A percentile compares a stretch with the other conserved stretches of the same genome.
Conservation (phyloP, 2,797 vertebrate genomes). For the Ceryle rudis region DNA sequence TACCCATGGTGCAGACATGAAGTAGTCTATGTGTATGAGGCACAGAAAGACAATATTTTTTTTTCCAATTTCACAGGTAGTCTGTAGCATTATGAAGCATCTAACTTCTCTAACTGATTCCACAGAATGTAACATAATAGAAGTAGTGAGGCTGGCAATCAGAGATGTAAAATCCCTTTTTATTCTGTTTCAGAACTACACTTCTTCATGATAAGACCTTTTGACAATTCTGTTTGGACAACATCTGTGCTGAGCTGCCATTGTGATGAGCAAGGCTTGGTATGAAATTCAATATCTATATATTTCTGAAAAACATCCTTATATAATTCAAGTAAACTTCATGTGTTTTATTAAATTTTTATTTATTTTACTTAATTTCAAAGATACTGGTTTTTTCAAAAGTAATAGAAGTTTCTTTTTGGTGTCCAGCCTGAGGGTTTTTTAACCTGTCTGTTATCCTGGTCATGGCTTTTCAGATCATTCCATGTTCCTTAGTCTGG, state of each 20-base stretch:
- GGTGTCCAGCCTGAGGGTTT: background rate
- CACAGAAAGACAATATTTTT: background rate
- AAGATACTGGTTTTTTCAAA: background rate
- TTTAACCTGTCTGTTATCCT: background rate
- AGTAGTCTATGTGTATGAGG: background rate
- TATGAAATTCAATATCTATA: background rate
- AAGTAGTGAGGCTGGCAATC: background rate
- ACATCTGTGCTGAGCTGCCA: background rate
- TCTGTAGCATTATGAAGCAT: background rate
- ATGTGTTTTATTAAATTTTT: background rate
- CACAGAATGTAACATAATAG: background rate
- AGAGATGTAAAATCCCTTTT: background rate
- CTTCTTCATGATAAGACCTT: background rate
- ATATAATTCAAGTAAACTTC: background rate
- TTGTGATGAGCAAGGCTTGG: background rate
- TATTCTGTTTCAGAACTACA: slow-evolving; percentile 8
- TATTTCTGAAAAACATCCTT: background rate
- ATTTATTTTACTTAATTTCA: background rate
- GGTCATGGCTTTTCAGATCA: background rate
- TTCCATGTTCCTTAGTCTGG: slow-evolving; percentile 28
- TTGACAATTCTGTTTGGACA: background rate
- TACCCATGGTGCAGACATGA: background rate
- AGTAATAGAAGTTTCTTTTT: background rate
- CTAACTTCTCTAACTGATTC: background rate
- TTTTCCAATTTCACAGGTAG: background rate